These are phyloP conservation scores for Lagorchestes hirsutus DNA, from an alignment of 2,797 vertebrate genomes.

Conservation along the genomic window DNA sequence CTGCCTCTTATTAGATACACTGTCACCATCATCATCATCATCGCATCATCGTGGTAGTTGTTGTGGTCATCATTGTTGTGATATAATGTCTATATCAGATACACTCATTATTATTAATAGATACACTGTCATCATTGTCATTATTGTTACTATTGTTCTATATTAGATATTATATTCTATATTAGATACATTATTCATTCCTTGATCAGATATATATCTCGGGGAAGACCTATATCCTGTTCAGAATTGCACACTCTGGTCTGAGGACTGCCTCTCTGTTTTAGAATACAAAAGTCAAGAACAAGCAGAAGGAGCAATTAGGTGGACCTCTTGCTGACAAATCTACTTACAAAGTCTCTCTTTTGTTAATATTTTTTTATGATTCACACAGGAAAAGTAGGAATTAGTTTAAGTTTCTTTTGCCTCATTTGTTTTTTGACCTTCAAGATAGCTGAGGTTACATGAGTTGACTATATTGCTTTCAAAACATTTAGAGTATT, in stretches of 20 bases:
- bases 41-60: background rate
- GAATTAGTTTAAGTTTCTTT: background rate
- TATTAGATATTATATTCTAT: background rate
- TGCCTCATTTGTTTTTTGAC: background rate
- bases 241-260: background rate
- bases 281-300: background rate
- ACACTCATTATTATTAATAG: too few relatives aligned
- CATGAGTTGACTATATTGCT: background rate
- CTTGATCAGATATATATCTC: background rate
- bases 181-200: background rate
- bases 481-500: background rate
- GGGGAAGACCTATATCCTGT: background rate
- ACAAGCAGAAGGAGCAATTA: background rate
- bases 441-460: background rate
- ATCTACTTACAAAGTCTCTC: background rate
- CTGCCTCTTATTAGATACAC: background rate
- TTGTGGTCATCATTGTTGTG: too few relatives aligned
- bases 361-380: background rate
- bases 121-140: too few relatives aligned
- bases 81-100: too few relatives aligned
- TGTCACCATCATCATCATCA: background rate
- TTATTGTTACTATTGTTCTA: background rate
- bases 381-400: background rate
- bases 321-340: background rate
- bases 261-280: background rate